Conservation (phyloP, 2,113 vertebrate genomes). For the Stigmatopora nigra region DNA sequence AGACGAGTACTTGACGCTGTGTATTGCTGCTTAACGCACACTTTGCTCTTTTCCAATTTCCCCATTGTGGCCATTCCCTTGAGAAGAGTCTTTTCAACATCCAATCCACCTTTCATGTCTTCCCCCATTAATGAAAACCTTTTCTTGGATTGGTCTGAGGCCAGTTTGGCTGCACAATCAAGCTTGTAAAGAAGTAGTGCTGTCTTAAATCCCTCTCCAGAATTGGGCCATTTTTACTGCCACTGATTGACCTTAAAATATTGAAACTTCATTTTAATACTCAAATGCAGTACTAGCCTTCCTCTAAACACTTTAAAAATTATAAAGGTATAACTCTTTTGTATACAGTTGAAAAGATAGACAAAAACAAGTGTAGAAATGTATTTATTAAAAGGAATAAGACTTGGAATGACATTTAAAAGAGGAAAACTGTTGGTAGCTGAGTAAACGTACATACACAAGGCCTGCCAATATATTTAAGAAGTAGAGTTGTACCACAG, state of each 20-base stretch:
- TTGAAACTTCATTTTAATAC: too few species aligned
- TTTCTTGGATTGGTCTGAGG: slow-evolving; percentile 68
- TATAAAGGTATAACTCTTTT: too few species aligned
- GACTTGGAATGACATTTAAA: too few species aligned
- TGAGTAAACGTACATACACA: too few species aligned
- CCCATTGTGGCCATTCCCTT: slow-evolving; percentile 63
- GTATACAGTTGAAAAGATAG: too few species aligned
- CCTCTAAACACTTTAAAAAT: too few species aligned
- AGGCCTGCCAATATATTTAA: too few species aligned
- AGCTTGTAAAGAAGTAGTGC: slow-evolving; percentile 62
- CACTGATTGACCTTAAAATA: slow-evolving; percentile 37
- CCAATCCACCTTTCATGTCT: slow-evolving; percentile 63
- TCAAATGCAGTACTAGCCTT: too few species aligned
- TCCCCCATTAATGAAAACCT: slow-evolving; percentile 69
- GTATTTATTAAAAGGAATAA: too few species aligned
- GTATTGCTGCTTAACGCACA: slow-evolving; percentile 57
- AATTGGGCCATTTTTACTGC: slow-evolving; percentile 38
- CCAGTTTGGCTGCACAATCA: slow-evolving; percentile 63
- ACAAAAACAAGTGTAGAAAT: too few species aligned
- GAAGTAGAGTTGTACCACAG: too few species aligned
- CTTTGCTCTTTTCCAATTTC: slow-evolving; percentile 72
- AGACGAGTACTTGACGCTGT: slow-evolving; percentile 64
- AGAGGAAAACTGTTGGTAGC: too few species aligned
- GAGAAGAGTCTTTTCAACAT: slow-evolving; percentile 69
- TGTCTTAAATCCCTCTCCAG: slow-evolving; percentile 69